Conservation (phyloP, 2,888 invertebrate genomes). For the Shargacucullia verbasci region DNA sequence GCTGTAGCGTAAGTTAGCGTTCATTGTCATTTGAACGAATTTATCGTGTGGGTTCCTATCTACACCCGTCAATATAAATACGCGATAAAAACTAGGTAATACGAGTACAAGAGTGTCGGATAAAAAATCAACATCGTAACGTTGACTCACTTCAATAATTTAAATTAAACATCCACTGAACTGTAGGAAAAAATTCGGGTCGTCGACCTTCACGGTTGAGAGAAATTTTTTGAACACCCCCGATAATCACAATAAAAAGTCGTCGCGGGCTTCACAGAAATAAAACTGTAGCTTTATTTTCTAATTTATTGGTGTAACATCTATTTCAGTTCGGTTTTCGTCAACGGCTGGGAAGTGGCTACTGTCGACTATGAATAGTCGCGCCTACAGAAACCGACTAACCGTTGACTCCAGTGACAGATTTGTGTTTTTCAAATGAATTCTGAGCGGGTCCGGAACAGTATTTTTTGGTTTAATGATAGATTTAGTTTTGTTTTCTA, state of each 20-base stretch:
- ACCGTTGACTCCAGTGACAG: constrained; percentile 80
- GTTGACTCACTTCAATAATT: constrained; percentile 68
- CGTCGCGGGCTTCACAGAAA: constrained; percentile 68
- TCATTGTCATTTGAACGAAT: constrained; percentile 54
- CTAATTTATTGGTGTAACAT: constrained; percentile 81
- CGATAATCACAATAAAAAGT: constrained; percentile 80
- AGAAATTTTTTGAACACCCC: constrained; percentile 72
- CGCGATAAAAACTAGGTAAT: constrained; percentile 50
- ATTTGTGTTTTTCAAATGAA: constrained; percentile 84
- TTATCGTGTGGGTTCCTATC: constrained; percentile 53
- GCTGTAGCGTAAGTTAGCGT: no score
- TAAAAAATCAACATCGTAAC: constrained; percentile 51
- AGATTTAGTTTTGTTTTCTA: constrained; percentile 67
- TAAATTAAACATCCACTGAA: constrained; percentile 73
- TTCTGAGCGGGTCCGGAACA: constrained; percentile 70
- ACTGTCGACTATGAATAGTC: constrained; percentile 78
- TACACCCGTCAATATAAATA: constrained; percentile 54
- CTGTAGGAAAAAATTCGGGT: constrained; percentile 77
- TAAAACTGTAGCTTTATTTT: constrained; percentile 77
- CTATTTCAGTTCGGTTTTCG: constrained; percentile 83
- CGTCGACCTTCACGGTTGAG: constrained; percentile 66
- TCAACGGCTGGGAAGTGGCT: constrained; percentile 72
- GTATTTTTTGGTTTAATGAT: constrained; percentile 68
- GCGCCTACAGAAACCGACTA: constrained; percentile 66
- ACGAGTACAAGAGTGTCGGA: constrained; percentile 47